These are phyloP conservation scores for Drosophila suboccidentalis DNA, from an alignment of 2,888 invertebrate genomes.

Conservation along the genomic window DNA sequence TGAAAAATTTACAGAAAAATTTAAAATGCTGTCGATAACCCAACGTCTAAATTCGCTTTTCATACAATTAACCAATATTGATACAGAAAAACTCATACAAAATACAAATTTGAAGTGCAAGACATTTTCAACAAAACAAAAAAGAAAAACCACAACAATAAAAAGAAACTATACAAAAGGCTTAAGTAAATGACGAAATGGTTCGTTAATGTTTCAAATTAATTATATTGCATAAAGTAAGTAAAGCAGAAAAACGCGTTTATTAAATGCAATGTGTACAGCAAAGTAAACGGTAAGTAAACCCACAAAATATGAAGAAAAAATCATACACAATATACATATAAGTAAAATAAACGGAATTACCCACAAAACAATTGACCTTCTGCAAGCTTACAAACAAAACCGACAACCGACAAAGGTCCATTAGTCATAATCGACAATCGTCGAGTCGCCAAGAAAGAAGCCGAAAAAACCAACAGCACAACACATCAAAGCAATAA, in stretches of 20 bases:
- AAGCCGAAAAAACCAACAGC: conserved; percentile 62
- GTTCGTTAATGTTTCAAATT: conserved; percentile 74
- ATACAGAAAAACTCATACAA: not conserved
- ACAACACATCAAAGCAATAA: conserved; percentile 40
- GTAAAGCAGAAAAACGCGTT: conserved; percentile 48
- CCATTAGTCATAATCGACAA: conserved; percentile 78
- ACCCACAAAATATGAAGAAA: conserved; percentile 31
- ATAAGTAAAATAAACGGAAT: conserved; percentile 66
- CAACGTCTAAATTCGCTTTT: too few species aligned
- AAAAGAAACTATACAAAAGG: conserved; percentile 32
- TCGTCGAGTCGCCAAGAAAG: conserved; percentile 61
- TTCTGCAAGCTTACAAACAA: conserved; percentile 72
- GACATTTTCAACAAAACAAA: conserved; percentile 23
- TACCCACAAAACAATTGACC: conserved; percentile 77
- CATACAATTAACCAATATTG: not conserved
- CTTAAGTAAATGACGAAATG: conserved; percentile 67
- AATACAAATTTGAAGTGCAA: conserved; percentile 15
- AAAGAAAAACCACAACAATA: not conserved
- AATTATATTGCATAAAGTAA: conserved; percentile 65
- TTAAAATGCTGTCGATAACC: too few species aligned
- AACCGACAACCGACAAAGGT: conserved; percentile 56
- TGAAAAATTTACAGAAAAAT: too few species aligned
- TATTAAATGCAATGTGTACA: conserved; percentile 60
- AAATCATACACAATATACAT: not conserved
- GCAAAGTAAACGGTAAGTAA: conserved; percentile 61